Conservation (phyloP, 2,113 vertebrate genomes). For the Scomber scombrus region DNA sequence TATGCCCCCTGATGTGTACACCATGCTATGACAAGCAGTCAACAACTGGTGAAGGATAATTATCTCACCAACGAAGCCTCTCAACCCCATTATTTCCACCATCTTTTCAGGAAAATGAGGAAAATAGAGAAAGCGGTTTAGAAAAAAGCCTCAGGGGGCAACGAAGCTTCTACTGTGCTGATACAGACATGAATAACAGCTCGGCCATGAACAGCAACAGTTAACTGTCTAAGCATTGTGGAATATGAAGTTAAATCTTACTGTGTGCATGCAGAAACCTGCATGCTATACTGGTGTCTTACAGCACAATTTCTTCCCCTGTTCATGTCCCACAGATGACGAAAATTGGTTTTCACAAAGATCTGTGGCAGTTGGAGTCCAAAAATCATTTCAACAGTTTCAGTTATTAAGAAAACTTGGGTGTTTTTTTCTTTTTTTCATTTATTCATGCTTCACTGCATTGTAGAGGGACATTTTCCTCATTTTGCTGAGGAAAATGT, state of each 20-base stretch:
- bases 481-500: background rate
- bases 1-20: conserved; percentile 42
- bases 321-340: background rate
- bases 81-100: background rate
- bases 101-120: conserved; percentile 2
- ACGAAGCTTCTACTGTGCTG: background rate
- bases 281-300: background rate
- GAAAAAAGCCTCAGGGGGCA: background rate
- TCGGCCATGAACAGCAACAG: background rate
- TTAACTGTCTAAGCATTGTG: background rate
- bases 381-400: conserved; percentile 14
- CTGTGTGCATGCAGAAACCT: background rate
- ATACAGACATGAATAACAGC: conserved; percentile 1
- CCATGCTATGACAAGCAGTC: conserved; percentile 37
- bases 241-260: background rate
- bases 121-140: conserved; percentile 4
- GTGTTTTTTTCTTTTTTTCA: background rate
- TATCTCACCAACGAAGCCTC: conserved; percentile 25
- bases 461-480: background rate
- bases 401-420: background rate
- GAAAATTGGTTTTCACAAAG: background rate
- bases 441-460: background rate
- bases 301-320: background rate
- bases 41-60: conserved; percentile 40
- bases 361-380: conserved; percentile 13